These are phyloP conservation scores for Drosophila anceps DNA, from an alignment of 2,888 invertebrate species.

Conservation along the genomic window DNA sequence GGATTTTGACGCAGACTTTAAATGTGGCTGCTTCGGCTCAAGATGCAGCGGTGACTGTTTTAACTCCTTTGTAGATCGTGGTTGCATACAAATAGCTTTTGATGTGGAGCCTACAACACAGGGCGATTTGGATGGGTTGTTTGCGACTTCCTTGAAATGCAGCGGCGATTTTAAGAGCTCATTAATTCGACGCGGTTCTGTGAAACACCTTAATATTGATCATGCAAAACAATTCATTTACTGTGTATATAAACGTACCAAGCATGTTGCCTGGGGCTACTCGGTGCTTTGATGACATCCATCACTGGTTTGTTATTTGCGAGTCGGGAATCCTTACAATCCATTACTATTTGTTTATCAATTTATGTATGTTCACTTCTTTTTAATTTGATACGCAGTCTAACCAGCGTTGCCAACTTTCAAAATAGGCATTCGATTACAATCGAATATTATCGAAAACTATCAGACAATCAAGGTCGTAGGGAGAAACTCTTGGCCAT, in stretches of 20 bases:
- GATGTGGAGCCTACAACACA: background rate
- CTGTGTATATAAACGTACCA: conserved; percentile 6
- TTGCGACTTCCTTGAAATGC: background rate
- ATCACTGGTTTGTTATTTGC: background rate
- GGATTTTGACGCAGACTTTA: background rate
- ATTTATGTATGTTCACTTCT: background rate
- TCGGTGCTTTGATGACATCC: background rate
- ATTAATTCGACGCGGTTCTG: conserved; percentile 14
- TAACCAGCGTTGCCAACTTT: background rate
- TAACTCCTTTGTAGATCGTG: conserved; percentile 25
- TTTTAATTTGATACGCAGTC: background rate
- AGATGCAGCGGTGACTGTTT: conserved; percentile 26
- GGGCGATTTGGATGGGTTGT: background rate
- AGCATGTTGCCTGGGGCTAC: background rate
- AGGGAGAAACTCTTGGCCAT: background rate
- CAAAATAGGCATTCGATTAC: conserved; percentile 5
- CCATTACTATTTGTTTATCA: background rate
- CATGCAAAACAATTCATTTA: background rate
- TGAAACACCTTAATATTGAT: conserved; percentile 2
- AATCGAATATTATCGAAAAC: background rate
- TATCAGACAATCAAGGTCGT: background rate
- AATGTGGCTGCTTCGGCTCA: background rate
- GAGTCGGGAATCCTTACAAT: background rate
- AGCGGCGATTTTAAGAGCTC: conserved; percentile 19
- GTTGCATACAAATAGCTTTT: background rate